Conservation (phyloP, 2,888 invertebrate species). For the Diploptera punctata region DNA sequence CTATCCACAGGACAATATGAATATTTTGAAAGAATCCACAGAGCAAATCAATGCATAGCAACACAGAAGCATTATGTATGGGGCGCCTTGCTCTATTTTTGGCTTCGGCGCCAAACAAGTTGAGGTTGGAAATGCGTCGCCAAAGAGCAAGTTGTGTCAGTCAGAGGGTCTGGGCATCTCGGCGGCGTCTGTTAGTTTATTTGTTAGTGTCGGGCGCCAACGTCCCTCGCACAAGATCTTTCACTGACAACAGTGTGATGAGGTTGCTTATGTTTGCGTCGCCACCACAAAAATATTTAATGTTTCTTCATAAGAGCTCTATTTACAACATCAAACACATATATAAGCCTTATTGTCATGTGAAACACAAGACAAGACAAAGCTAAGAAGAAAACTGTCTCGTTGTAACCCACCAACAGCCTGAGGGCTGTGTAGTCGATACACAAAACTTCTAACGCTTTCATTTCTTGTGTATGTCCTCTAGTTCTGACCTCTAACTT, state of each 20-base stretch:
- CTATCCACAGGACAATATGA: slow-evolving; percentile 2
- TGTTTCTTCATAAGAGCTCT: too few species aligned
- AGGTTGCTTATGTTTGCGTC: too few species aligned
- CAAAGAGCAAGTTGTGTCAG: not conserved
- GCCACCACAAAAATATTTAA: too few species aligned
- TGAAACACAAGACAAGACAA: too few species aligned
- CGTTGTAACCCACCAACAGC: too few species aligned
- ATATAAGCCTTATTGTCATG: too few species aligned
- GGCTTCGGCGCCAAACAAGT: slow-evolving; percentile 24
- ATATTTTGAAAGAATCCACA: slow-evolving; percentile 13
- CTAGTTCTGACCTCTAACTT: too few species aligned
- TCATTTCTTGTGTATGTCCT: too few species aligned
- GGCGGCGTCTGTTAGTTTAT: slow-evolving; percentile 14
- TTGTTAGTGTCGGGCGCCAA: slow-evolving; percentile 1
- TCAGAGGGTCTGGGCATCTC: slow-evolving; percentile 1
- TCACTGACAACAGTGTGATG: not conserved
- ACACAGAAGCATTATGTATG: slow-evolving; percentile 28
- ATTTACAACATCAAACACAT: too few species aligned
- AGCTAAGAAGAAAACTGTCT: too few species aligned
- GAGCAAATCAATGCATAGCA: not conserved
- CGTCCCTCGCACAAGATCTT: not conserved
- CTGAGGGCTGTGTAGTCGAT: too few species aligned
- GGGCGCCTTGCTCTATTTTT: slow-evolving; percentile 29
- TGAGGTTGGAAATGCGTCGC: slow-evolving; percentile 23
- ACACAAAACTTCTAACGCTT: too few species aligned